Evolutionary conservation across 2,797 vertebrate genomes (phyloP).

Genomic region (Poeciliopsis turneri): DNA sequence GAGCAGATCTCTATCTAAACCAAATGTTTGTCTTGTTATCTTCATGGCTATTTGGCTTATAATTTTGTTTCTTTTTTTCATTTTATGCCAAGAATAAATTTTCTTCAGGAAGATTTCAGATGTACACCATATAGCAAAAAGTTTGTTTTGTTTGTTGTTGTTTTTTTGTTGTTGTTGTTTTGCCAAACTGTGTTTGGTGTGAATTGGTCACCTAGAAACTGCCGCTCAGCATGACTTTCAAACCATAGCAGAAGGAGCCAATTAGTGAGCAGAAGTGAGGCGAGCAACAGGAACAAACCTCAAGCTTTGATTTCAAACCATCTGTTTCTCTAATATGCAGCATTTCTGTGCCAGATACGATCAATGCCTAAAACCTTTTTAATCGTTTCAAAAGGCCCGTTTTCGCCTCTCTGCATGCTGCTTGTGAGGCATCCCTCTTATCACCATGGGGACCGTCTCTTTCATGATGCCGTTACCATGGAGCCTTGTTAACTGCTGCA

Average conservation of each 20-base stretch:
- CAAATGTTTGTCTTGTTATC: not conserved
- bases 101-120: not conserved
- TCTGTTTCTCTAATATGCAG: slow-evolving; percentile 1
- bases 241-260: slow-evolving; percentile 31
- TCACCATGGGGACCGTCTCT: slow-evolving; percentile 79
- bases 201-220: slow-evolving; percentile 51
- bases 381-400: slow-evolving; percentile 9
- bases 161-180: not conserved
- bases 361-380: not conserved
- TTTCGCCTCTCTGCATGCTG: slow-evolving; percentile 48
- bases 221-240: slow-evolving; percentile 49
- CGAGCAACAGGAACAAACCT: slow-evolving; percentile 17
- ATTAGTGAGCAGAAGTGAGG: slow-evolving; percentile 33
- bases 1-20: not conserved
- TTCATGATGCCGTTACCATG: slow-evolving; percentile 82
- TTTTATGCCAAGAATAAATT: not conserved
- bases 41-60: not conserved
- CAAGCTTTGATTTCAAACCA: slow-evolving; percentile 23
- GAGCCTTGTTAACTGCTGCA: slow-evolving; percentile 70
- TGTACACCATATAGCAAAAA: not conserved
- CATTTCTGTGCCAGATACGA: not conserved
- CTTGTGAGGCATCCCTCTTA: slow-evolving; percentile 63
- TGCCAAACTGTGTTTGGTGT: slow-evolving; percentile 6
- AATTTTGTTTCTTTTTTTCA: not conserved
- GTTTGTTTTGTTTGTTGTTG: not conserved